Evolutionary conservation across 2,797 vertebrate genomes (phyloP), one percentile per base, ranked within the genome.

Genomic region (Phoeniculus purpureus): DNA sequence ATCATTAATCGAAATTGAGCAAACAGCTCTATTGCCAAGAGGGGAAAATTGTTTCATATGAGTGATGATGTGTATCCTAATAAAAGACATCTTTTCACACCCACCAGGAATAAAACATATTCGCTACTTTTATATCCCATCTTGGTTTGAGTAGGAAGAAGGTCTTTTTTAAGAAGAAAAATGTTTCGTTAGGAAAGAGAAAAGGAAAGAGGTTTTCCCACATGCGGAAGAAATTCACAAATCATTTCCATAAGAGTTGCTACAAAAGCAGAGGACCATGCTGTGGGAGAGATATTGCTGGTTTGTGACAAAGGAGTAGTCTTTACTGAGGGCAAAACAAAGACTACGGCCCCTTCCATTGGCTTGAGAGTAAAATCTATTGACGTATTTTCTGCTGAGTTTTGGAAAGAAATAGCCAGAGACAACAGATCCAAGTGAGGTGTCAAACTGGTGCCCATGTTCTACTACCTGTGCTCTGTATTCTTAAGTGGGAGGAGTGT

Each of bases 131-230:
- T 91, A 90, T 92, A 93, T 85, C 94, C 48, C 25, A n/a, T 91
- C 83, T 87, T 90, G 64, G 71, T 94, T 94, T 95, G 83, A 92
- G 90, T 96, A 94, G 94, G 93, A 96, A 92, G 93, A 91, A 64
- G 74, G 64, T 90, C 43, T 94, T 70, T 93, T 96, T 94, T 92
- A 90, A 84, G 81, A 87, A 81, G 89, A 92, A 89, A 72, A 82
- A 56, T 80, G 29, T 88, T 93, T 73, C 6, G 1, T 85, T 90
- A 84, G 61, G 78, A 80, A 90, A 60, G 31, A 74, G 47, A 64
- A 75, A 59, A 90, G 74, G 73, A 73, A 92, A 75, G 76, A 89
- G 59, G 23, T 91, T 94, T 94, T 94, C 91, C 78, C 47, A 74
- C 60, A 64, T 47, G 55, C 16, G 6, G 74, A 79, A 91, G 81